phyloP scores from a whole-genome alignment of 2,797 vertebrate species.

The Phoxinus dragarum region DNA sequence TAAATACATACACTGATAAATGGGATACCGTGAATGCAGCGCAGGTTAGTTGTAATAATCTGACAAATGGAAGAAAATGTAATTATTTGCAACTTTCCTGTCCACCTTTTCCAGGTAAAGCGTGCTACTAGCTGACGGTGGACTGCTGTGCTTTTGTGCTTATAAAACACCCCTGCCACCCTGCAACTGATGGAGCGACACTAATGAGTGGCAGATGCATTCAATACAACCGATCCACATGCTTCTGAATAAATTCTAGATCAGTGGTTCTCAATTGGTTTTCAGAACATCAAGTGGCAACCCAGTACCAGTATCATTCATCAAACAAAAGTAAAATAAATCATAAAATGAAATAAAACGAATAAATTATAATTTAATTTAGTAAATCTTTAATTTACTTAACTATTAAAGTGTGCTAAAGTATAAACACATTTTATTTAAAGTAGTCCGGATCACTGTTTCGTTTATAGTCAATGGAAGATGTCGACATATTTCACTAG shows the following conservation, averaged over 20 bases:
- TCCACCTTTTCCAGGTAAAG: neutral
- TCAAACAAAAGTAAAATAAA: no score
- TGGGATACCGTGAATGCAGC: neutral
- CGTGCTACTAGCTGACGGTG: neutral
- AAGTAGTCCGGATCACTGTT: no score
- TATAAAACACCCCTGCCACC: neutral
- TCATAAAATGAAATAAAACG: no score
- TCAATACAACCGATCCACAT: slow-evolving; percentile 2
- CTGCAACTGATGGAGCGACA: neutral
- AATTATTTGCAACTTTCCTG: neutral
- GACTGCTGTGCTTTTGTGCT: neutral
- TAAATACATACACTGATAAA: neutral
- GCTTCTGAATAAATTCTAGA: neutral
- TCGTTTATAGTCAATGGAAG: neutral
- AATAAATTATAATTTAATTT: no score
- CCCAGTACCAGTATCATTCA: neutral
- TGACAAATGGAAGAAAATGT: neutral
- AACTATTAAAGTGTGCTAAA: neutral
- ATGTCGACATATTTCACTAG: neutral
- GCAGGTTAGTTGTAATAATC: neutral
- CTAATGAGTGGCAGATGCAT: neutral
- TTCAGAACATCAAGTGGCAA: neutral
- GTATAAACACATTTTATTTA: no score
- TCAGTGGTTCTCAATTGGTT: neutral
- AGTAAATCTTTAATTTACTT: neutral